Conservation (phyloP, 2,113 vertebrate genomes). For the Hiodon alosoides region DNA sequence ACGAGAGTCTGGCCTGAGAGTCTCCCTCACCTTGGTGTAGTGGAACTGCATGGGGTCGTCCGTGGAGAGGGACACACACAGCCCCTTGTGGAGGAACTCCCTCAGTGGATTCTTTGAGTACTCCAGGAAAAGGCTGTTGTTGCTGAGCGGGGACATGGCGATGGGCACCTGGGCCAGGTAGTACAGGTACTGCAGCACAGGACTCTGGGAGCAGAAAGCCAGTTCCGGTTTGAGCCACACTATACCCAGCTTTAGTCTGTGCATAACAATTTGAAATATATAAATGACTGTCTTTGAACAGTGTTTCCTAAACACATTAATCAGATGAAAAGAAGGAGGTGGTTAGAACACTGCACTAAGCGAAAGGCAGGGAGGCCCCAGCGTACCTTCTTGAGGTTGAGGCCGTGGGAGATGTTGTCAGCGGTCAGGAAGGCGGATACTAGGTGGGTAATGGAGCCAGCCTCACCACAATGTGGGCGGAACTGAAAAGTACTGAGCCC, state of each 20-base stretch:
- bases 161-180: slow-evolving; percentile 97
- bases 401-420: slow-evolving; percentile 94
- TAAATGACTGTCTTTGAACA: too few species aligned
- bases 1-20: neutral
- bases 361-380: neutral
- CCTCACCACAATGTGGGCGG: slow-evolving; percentile 94
- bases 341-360: neutral
- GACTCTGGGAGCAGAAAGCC: slow-evolving; percentile 69
- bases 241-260: neutral
- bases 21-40: slow-evolving; percentile 84
- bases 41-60: slow-evolving; percentile 99
- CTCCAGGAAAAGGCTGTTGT: slow-evolving; percentile 94
- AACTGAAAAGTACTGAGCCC: slow-evolving; percentile 92
- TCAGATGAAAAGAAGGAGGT: neutral
- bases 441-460: slow-evolving; percentile 93
- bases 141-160: slow-evolving; percentile 97
- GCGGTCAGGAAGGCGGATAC: slow-evolving; percentile 91
- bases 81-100: slow-evolving; percentile 95
- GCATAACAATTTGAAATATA: too few species aligned
- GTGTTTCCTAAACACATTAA: too few species aligned
- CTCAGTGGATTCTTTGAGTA: slow-evolving; percentile 93
- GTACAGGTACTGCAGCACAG: slow-evolving; percentile 94
- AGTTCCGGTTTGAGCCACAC: neutral
- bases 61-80: slow-evolving; percentile 88
- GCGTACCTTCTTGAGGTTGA: slow-evolving; percentile 94